Evolutionary conservation across 1,140 invertebrate genomes (phyloP).

Genomic region (Latrodectus geometricus): DNA sequence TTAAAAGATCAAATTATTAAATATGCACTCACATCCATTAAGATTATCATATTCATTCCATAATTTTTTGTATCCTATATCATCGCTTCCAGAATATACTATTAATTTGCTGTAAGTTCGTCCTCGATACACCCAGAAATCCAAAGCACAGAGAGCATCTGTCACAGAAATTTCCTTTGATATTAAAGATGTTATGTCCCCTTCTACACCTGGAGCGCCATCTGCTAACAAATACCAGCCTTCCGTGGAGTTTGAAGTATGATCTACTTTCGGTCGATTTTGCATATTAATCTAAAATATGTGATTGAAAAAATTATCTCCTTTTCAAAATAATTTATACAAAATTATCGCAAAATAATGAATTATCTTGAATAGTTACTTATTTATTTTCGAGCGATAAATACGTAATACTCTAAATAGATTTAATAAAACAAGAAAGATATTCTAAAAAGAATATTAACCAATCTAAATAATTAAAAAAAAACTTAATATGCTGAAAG

Average conservation of each 20-base stretch:
- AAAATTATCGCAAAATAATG: too few species aligned
- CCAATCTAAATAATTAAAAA: too few species aligned
- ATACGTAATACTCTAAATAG: too few species aligned
- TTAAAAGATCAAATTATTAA: too few species aligned
- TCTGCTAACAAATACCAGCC: constrained; percentile 58
- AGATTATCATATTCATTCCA: constrained; percentile 10
- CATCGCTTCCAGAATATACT: background rate
- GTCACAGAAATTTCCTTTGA: constrained; percentile 40
- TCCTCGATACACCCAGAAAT: constrained; percentile 53
- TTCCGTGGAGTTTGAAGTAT: constrained; percentile 16
- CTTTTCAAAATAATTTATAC: too few species aligned
- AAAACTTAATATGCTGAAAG: too few species aligned
- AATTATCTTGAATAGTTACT: too few species aligned
- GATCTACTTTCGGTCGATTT: constrained; percentile 44
- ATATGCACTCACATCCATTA: constrained; percentile 25
- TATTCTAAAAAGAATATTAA: too few species aligned
- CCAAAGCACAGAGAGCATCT: constrained; percentile 23
- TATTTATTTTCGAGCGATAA: too few species aligned
- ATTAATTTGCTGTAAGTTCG: background rate
- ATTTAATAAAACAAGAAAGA: too few species aligned
- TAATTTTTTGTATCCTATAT: background rate
- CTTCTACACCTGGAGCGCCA: constrained; percentile 4
- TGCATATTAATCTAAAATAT: constrained; percentile 29
- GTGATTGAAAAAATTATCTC: background rate
- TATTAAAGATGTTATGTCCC: constrained; percentile 28